Base-by-base conservation (phyloP, 2,797 vertebrate species). In the Psittacula derbiana region DNA sequence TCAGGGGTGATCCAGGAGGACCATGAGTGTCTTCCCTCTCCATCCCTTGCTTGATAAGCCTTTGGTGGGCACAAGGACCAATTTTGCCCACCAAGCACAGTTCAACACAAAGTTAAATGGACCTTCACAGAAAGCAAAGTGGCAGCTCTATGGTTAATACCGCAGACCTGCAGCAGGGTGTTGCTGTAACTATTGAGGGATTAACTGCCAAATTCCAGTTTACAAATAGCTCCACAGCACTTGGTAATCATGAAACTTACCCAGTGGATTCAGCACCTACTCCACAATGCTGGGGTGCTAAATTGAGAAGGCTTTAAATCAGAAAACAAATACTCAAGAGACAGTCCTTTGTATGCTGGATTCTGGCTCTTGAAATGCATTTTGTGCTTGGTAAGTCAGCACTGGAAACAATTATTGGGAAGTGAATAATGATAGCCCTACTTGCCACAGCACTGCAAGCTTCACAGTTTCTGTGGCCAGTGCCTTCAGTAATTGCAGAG, bases 11-110 rank as follows among this genome's bases (percentile, higher is more conserved):
- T 8, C 9, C 16, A 8, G 36, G 18, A 53, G 17, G 12, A 36
- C 3, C 1, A 1, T 0, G 1, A 12, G 4, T 57, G 41, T 13
- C 31, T 65, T 4, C 5, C 10, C 2, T 41, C 28, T 36, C 40
- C 25, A 25, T 24, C 3, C 20, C 10, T 8, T 5, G 2, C 43
- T 24, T n/a, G 49, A 2, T 40, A 31, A 80, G 16, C 49, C 49
- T 61, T 6, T 2, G 10, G 27, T 12, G 5, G n/a, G 18, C 23
- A 47, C 4, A 10, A 53, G 8, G 52, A 38, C 38, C 6, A 1
- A 23, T 57, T 10, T 1, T 33, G 40, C 43, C n/a, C 67, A 31
- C 49, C 24, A 36, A 28, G 33, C 50, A 57, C 24, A 19, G 4
- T 36, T 46, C 38, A 20, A 49, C 2, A 2, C 17, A 20, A n/a